These are phyloP conservation scores for Nephila pilipes DNA, from an alignment of 1,140 invertebrate species.

Conservation along the genomic window DNA sequence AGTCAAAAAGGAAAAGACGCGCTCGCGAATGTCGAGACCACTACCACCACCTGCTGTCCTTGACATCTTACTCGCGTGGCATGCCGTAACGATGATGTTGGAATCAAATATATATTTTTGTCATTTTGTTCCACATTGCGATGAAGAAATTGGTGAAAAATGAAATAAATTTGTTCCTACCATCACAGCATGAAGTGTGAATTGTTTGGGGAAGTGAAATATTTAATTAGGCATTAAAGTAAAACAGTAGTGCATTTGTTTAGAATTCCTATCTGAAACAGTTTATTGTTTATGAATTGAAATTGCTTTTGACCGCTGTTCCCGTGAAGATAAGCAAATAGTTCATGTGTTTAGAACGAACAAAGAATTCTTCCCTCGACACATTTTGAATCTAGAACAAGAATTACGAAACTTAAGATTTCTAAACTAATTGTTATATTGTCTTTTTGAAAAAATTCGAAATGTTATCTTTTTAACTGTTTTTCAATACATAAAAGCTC, in stretches of 20 bases:
- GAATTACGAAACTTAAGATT: not conserved
- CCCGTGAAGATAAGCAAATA: not conserved
- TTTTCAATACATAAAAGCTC: too few species aligned
- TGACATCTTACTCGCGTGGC: not conserved
- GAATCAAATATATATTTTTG: conserved; percentile 7
- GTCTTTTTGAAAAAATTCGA: too few species aligned
- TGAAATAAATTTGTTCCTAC: not conserved
- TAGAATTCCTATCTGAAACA: not conserved
- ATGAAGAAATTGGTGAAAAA: not conserved
- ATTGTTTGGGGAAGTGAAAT: not conserved
- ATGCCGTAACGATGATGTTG: conserved; percentile 1
- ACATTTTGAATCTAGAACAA: not conserved
- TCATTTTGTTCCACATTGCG: not conserved
- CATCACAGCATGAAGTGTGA: not conserved
- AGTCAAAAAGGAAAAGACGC: not conserved
- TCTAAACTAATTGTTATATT: not conserved
- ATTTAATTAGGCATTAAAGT: not conserved
- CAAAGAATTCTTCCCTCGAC: not conserved
- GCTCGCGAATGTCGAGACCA: not conserved
- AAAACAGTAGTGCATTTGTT: not conserved
- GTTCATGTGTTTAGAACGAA: not conserved
- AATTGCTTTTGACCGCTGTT: not conserved
- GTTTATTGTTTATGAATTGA: not conserved
- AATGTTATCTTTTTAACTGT: too few species aligned
- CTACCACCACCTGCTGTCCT: conserved; percentile 22